Base-by-base conservation (phyloP, 30 jellyfish, hydroid and myxozoan species). In the Turritopsis dohrnii region DNA sequence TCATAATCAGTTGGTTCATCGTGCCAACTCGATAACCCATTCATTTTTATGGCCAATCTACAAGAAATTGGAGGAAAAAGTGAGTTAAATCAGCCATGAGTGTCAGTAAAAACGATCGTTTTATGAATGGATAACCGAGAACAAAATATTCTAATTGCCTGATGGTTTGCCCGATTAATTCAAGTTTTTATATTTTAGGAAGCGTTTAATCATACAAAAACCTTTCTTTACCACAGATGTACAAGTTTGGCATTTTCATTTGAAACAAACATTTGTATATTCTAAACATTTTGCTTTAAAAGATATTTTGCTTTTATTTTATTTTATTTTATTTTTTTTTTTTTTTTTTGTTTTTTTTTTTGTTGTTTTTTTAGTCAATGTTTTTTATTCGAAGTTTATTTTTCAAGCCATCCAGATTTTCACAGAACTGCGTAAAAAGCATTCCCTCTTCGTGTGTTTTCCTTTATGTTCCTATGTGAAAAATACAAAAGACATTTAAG, bases 21-120 rank as follows among this genome's bases (percentile, higher is more conserved):
- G 19, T 69, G 31, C 77, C 77, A 69, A 69, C 77, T 69, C 4
- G 31, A n/a, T 27, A n/a, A 23, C 30, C 77, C 77, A 69, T 9
- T 21, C 30, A 69, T 23, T 23, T 69, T 19, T 23, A 69, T 1
- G 17, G 77, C 77, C 77, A 69, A 7, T 69, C 77, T 69, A 69
- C 4, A 69, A 60, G 73, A 60, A 0, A 60, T 18, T 21, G 21
- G n/a, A n/a, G n/a, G n/a, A n/a, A n/a, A n/a, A n/a, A n/a, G n/a
- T n/a, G n/a, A n/a, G n/a, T n/a, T n/a, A n/a, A n/a, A n/a, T n/a
- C n/a, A n/a, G n/a, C n/a, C n/a, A n/a, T n/a, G n/a, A n/a, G n/a
- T n/a, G n/a, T n/a, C n/a, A n/a, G n/a, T n/a, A n/a, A n/a, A n/a
- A n/a, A n/a, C n/a, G n/a, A n/a, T n/a, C n/a, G n/a, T n/a, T n/a